phyloP scores from a whole-genome alignment of 2,888 invertebrate genomes.

The Amblyteles armatorius region DNA sequence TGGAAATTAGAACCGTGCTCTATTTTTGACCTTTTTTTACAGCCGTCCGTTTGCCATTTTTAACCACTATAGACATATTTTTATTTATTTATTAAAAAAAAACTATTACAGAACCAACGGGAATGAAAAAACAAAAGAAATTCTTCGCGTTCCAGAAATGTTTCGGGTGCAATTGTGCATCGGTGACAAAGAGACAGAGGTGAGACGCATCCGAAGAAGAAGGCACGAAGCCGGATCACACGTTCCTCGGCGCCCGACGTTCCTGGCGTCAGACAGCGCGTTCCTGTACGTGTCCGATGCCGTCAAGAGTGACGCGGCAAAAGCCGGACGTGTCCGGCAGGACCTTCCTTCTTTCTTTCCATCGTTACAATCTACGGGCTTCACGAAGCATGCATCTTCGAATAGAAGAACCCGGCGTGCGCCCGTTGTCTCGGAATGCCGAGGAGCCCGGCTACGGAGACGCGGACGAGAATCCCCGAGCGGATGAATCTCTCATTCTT shows the following conservation, averaged over 20 bases:
- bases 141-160: background rate
- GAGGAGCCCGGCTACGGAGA: slow-evolving; percentile 24
- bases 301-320: slow-evolving; percentile 77
- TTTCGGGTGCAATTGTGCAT: background rate
- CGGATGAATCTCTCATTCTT: slow-evolving; percentile 65
- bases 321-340: slow-evolving; percentile 71
- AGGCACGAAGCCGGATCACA: slow-evolving; percentile 51
- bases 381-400: slow-evolving; percentile 22
- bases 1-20: background rate
- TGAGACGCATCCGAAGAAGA: slow-evolving; percentile 59
- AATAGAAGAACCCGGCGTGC: slow-evolving; percentile 57
- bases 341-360: slow-evolving; percentile 60
- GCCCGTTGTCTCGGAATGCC: slow-evolving; percentile 63
- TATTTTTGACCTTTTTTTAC: background rate
- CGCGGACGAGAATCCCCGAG: slow-evolving; percentile 59
- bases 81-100: too few species aligned
- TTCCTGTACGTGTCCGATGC: slow-evolving; percentile 75
- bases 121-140: background rate
- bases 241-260: slow-evolving; percentile 47
- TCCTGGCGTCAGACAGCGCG: slow-evolving; percentile 62
- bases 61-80: background rate
- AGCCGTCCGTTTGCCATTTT: background rate
- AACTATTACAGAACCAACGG: too few species aligned
- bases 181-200: slow-evolving; percentile 45
- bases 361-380: slow-evolving; percentile 21